A percentile compares a stretch with the other conserved stretches of the same genome.
These are phyloP conservation scores for Musca vetustissima DNA, from an alignment of 1,140 invertebrate species.

Conservation along the genomic window DNA sequence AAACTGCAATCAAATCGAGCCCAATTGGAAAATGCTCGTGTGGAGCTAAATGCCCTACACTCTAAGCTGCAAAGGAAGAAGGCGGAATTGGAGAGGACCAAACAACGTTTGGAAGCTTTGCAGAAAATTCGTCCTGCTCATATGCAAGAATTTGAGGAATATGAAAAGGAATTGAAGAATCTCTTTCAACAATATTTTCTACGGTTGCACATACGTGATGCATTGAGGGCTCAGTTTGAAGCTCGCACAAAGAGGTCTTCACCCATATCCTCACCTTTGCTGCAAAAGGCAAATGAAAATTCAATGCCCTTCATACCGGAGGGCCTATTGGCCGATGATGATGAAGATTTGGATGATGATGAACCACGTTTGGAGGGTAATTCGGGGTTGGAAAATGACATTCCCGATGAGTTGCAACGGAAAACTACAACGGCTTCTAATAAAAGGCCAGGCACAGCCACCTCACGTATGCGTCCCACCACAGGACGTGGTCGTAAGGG, in stretches of 20 bases:
- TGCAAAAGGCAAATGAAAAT: slow-evolving; percentile 44
- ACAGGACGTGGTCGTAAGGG: slow-evolving; percentile 43
- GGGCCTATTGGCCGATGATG: slow-evolving; percentile 42
- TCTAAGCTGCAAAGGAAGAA: slow-evolving; percentile 89
- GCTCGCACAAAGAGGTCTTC: slow-evolving; percentile 41
- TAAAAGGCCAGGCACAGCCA: slow-evolving; percentile 44
- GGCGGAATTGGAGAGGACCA: slow-evolving; percentile 87
- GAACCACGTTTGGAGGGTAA: slow-evolving; percentile 32
- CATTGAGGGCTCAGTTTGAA: slow-evolving; percentile 51
- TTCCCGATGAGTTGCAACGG: slow-evolving; percentile 41
- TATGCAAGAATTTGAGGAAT: slow-evolving; percentile 92
- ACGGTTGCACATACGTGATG: slow-evolving; percentile 80
- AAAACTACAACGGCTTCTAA: neutral
- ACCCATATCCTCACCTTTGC: slow-evolving; percentile 41
- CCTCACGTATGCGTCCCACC: slow-evolving; percentile 45
- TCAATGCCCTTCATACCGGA: slow-evolving; percentile 52
- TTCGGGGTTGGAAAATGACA: slow-evolving; percentile 43
- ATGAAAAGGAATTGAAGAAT: slow-evolving; percentile 82
- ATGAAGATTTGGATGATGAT: slow-evolving; percentile 46
- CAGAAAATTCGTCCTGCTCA: slow-evolving; percentile 96
- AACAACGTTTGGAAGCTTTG: slow-evolving; percentile 88
- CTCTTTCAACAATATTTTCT: slow-evolving; percentile 88
- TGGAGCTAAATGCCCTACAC: slow-evolving; percentile 75
- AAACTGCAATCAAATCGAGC: slow-evolving; percentile 40
- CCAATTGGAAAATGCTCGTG: slow-evolving; percentile 49